These are phyloP conservation scores for Trichonephila inaurata DNA, from an alignment of 1,140 invertebrate genomes.

Conservation along the genomic window DNA sequence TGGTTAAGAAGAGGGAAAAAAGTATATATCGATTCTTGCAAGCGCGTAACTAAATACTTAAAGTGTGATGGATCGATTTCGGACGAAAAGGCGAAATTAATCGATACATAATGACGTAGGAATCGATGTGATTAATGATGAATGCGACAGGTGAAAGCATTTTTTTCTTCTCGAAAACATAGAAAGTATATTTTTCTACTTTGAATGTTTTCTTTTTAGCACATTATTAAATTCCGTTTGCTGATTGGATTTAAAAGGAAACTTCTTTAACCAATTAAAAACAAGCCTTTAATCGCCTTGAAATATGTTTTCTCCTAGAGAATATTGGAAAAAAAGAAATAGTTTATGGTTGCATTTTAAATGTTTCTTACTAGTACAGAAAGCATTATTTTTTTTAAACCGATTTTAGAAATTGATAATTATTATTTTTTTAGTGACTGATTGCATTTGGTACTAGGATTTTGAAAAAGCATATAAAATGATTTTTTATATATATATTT, in stretches of 20 bases:
- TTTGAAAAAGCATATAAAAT: too few species aligned
- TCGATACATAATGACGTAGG: slow-evolving; percentile 54
- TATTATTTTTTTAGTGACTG: too few species aligned
- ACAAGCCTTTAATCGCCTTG: too few species aligned
- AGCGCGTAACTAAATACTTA: slow-evolving; percentile 26
- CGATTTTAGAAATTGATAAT: too few species aligned
- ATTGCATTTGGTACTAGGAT: too few species aligned
- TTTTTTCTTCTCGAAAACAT: neutral
- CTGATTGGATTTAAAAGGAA: neutral
- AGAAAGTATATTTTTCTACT: neutral
- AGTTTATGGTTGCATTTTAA: too few species aligned
- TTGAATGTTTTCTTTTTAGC: neutral
- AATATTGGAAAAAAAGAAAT: too few species aligned
- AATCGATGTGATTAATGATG: slow-evolving; percentile 57
- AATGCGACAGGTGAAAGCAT: slow-evolving; percentile 24
- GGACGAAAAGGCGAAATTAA: slow-evolving; percentile 32
- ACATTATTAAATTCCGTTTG: neutral
- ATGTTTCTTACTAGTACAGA: too few species aligned
- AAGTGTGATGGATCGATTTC: slow-evolving; percentile 57
- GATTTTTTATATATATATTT: too few species aligned
- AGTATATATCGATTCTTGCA: neutral
- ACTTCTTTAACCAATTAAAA: neutral
- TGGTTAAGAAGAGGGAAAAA: too few species aligned
- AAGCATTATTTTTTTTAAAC: too few species aligned
- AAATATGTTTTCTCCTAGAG: too few species aligned